A percentile compares a stretch with the other conserved stretches of the same genome.
These are phyloP conservation scores for Oikopleura dioica DNA, from an alignment of 23 tunicate species.

Conservation along the genomic window DNA sequence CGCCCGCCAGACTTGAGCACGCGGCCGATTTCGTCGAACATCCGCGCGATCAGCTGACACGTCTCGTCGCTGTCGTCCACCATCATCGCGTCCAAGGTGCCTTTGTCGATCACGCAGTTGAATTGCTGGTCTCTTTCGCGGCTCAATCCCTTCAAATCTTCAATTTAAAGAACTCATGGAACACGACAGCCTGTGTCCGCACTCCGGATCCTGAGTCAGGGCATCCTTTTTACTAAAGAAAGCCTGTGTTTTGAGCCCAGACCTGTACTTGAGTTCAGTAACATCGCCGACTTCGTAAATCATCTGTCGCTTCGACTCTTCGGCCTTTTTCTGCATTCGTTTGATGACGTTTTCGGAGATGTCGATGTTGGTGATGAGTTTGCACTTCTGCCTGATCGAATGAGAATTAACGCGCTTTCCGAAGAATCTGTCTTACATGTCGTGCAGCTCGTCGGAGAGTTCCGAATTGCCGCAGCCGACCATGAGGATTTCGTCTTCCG, in stretches of 20 bases:
- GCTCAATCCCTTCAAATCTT: no score
- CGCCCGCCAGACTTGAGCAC: slow-evolving; percentile 46
- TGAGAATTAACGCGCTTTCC: no score
- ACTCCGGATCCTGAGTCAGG: no score
- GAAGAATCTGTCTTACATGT: no score
- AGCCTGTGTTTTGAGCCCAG: no score
- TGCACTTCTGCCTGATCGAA: no score
- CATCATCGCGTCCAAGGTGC: slow-evolving; percentile 87
- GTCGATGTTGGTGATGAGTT: slow-evolving; percentile 48
- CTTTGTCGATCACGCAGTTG: slow-evolving; percentile 18
- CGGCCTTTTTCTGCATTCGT: slow-evolving; percentile 20
- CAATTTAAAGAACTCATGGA: no score
- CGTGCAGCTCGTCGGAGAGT: slow-evolving; percentile 45
- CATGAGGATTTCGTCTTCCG: slow-evolving; percentile 35
- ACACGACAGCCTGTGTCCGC: no score
- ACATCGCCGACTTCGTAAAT: background rate
- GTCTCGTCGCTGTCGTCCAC: slow-evolving; percentile 26
- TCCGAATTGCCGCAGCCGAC: slow-evolving; percentile 79
- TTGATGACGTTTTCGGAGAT: slow-evolving; percentile 49
- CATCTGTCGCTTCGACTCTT: background rate
- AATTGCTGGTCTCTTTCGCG: background rate
- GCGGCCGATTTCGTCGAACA: slow-evolving; percentile 37
- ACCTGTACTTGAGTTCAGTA: background rate
- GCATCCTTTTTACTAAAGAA: no score
- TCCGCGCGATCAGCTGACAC: slow-evolving; percentile 17